These are phyloP conservation scores for Gopherus evgoodei DNA, from an alignment of 2,113 vertebrate genomes.

Conservation along the genomic window DNA sequence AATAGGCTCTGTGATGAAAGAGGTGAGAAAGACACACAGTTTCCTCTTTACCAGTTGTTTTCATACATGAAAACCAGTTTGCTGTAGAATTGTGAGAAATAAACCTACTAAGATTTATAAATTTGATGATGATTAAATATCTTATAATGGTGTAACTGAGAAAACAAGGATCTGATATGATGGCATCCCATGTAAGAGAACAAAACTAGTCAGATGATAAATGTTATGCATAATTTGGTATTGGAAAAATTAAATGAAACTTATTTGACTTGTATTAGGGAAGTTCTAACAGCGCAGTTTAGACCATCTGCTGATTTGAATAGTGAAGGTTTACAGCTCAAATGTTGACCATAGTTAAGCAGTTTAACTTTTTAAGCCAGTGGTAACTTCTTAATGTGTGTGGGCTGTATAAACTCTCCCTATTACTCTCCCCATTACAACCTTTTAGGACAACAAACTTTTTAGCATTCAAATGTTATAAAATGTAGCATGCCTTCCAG, in stretches of 20 bases:
- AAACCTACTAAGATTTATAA: background rate
- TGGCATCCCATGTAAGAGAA: background rate
- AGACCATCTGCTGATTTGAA: background rate
- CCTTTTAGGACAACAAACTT: background rate
- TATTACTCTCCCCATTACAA: background rate
- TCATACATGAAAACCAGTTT: background rate
- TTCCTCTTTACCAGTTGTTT: background rate
- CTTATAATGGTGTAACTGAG: background rate
- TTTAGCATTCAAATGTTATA: background rate
- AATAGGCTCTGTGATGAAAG: background rate
- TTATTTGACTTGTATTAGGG: background rate
- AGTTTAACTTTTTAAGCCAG: background rate
- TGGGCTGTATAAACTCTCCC: background rate
- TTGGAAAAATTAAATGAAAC: rapidly evolving
- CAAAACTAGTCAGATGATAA: background rate
- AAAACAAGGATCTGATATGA: background rate
- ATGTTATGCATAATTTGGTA: background rate
- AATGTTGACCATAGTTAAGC: background rate
- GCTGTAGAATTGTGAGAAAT: background rate
- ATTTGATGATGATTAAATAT: background rate
- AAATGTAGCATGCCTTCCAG: background rate
- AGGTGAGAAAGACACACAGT: background rate
- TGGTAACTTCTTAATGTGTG: background rate
- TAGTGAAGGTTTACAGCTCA: background rate
- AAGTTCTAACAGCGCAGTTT: background rate